A percentile compares a stretch with the other conserved stretches of the same genome.
phyloP scores from a whole-genome alignment of 37 sponge, comb jelly and placozoan species.

The Aphrocallistes beatrix region DNA sequence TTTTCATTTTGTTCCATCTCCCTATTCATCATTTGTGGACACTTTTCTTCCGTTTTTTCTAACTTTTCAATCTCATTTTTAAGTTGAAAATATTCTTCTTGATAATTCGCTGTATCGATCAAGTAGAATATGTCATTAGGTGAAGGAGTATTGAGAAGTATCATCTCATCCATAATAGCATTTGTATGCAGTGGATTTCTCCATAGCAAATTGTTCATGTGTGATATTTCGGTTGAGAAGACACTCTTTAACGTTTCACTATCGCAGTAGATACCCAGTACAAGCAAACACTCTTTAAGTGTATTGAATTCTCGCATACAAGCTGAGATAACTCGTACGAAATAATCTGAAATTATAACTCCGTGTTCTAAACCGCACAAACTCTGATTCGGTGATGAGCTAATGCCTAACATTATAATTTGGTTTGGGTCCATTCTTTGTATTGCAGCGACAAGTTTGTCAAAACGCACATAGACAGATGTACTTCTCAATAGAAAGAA shows the following conservation, averaged over 20 bases:
- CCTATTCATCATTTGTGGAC: background rate
- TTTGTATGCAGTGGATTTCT: background rate
- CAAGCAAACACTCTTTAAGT: no score
- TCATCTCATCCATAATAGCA: background rate
- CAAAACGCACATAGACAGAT: background rate
- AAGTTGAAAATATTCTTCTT: background rate
- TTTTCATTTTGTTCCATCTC: background rate
- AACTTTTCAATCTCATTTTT: background rate
- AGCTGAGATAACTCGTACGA: background rate
- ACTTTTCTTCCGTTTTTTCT: background rate
- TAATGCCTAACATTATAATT: background rate
- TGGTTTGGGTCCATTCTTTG: background rate
- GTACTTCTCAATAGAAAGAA: background rate
- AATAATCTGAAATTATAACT: background rate
- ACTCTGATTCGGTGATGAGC: background rate
- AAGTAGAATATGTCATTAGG: slow-evolving; percentile 4
- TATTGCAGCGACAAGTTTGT: background rate
- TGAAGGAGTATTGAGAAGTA: background rate
- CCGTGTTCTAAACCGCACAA: background rate
- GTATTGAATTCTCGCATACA: background rate
- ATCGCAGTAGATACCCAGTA: no score
- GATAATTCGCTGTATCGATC: background rate
- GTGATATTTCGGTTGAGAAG: background rate
- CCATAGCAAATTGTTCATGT: background rate
- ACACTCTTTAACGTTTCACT: no score